Evolutionary conservation across 2,113 vertebrate genomes (phyloP).

Genomic region (Machaerirhynchus nigripectus): DNA sequence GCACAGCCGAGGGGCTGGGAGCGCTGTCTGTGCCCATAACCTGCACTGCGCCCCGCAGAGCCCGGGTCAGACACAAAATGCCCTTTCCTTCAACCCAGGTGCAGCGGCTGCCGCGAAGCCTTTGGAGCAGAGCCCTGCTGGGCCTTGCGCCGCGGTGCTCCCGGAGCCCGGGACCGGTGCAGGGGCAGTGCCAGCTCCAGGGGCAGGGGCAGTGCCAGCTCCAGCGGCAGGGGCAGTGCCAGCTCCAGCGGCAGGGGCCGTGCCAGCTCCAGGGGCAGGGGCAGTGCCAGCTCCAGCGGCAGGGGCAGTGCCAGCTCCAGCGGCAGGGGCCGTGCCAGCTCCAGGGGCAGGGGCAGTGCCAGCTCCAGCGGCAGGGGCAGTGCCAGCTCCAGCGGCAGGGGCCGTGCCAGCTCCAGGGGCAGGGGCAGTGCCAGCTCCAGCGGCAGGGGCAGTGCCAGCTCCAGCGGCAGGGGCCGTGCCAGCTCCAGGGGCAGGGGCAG

Average conservation of each 20-base stretch:
- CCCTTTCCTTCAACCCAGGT: background rate
- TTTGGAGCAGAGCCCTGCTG: background rate
- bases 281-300: background rate
- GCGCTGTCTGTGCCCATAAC: background rate
- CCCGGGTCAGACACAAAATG: accelerated
- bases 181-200: background rate
- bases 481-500: too few relatives aligned
- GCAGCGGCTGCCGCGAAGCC: background rate
- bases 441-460: background rate
- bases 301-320: background rate
- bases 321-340: too few relatives aligned
- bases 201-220: background rate
- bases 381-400: background rate
- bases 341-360: accelerated
- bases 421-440: background rate
- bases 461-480: too few relatives aligned
- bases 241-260: background rate
- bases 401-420: too few relatives aligned
- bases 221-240: background rate
- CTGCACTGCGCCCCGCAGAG: background rate
- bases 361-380: background rate
- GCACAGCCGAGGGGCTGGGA: background rate
- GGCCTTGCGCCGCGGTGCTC: background rate
- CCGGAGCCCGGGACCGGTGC: background rate
- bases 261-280: too few relatives aligned